A percentile compares a stretch with the other conserved stretches of the same genome.
These are phyloP conservation scores for Porites lutea DNA, from an alignment of 64 coral and sea anemone species.

Conservation along the genomic window DNA sequence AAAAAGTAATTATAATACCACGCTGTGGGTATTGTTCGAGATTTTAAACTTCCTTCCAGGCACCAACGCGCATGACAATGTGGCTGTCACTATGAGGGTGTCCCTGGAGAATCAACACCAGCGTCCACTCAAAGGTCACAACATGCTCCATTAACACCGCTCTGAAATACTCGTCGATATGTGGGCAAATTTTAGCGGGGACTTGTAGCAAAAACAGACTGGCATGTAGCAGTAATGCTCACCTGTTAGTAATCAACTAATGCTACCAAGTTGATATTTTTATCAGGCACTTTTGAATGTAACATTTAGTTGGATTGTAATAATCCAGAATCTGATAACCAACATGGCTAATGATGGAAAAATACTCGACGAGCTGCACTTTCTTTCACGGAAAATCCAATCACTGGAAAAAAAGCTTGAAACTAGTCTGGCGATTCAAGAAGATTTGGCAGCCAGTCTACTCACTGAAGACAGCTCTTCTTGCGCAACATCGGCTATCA, in stretches of 20 bases:
- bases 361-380: slow-evolving; percentile 55
- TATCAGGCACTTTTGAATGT: not conserved
- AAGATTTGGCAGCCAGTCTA: slow-evolving; percentile 43
- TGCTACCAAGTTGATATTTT: too few relatives aligned
- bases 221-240: too few relatives aligned
- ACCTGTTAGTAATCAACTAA: too few relatives aligned
- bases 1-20: not conserved
- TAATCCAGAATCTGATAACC: not conserved
- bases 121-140: not conserved
- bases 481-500: not conserved
- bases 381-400: slow-evolving; percentile 77
- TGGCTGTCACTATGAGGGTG: slow-evolving; percentile 4
- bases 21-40: not conserved
- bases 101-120: slow-evolving; percentile 35
- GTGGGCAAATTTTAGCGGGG: too few relatives aligned
- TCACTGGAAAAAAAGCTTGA: slow-evolving; percentile 74
- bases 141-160: not conserved
- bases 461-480: slow-evolving; percentile 33
- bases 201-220: too few relatives aligned
- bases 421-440: slow-evolving; percentile 32
- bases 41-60: not conserved
- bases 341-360: slow-evolving; percentile 37
- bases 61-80: slow-evolving; percentile 21
- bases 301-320: not conserved
- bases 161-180: not conserved